phyloP scores from a whole-genome alignment of 2,113 vertebrate genomes.

The Orycteropus afer region DNA sequence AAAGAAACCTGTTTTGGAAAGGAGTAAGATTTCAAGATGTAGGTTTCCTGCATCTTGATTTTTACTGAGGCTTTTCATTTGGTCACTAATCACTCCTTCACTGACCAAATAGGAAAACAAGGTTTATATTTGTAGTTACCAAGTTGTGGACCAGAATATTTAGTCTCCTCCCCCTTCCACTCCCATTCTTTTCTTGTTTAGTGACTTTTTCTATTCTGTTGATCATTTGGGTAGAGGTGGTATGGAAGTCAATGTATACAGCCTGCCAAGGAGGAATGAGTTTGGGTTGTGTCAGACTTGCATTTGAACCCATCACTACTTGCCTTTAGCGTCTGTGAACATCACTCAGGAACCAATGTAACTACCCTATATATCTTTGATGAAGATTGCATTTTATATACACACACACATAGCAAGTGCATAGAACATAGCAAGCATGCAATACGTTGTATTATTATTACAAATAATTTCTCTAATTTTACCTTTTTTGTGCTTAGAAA shows the following conservation, averaged over 20 bases:
- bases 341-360: background rate
- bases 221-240: background rate
- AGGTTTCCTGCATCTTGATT: background rate
- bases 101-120: background rate
- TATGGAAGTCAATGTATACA: background rate
- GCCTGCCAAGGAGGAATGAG: background rate
- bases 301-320: background rate
- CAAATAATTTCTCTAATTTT: slow-evolving; percentile 31
- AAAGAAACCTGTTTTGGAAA: slow-evolving; percentile 26
- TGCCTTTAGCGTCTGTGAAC: background rate
- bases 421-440: background rate
- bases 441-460: background rate
- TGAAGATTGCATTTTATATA: background rate
- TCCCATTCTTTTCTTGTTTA: background rate
- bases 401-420: background rate
- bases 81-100: background rate
- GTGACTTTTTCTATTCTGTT: background rate
- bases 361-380: background rate
- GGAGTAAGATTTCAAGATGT: background rate
- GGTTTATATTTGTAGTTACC: background rate
- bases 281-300: background rate
- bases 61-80: background rate
- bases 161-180: background rate
- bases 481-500: background rate
- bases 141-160: background rate